These are phyloP conservation scores for Chiroxiphia lanceolata DNA, from an alignment of 2,797 vertebrate genomes.

Conservation along the genomic window DNA sequence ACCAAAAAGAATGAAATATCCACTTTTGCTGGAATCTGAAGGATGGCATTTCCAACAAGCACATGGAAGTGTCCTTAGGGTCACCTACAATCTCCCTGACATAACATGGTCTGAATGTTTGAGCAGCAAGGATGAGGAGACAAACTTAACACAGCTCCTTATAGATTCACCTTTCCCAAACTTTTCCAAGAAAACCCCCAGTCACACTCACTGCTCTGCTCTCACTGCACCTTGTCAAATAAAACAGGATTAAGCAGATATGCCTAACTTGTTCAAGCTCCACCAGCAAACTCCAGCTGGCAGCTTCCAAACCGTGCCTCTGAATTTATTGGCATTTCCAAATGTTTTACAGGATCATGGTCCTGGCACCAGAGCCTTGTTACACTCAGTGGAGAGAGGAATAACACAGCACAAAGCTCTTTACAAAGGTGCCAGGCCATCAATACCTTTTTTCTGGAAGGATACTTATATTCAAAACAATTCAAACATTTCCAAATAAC, in stretches of 20 bases:
- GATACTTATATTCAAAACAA: background rate
- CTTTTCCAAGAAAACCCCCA: background rate
- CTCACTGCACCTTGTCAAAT: background rate
- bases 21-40: background rate
- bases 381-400: background rate
- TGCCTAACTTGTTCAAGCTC: background rate
- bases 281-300: conserved; percentile 26
- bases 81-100: background rate
- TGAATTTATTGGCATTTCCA: conserved; percentile 37
- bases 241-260: conserved; percentile 20
- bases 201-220: accelerated
- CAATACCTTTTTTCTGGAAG: background rate
- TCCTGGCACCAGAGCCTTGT: background rate
- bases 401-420: background rate
- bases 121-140: background rate
- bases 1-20: background rate
- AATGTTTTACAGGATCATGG: background rate
- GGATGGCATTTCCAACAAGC: background rate
- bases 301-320: background rate
- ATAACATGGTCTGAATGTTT: background rate
- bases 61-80: background rate
- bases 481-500: background rate
- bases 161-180: background rate
- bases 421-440: background rate
- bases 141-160: background rate